These are phyloP conservation scores for Ophion slaviceki DNA, from an alignment of 2,888 invertebrate species.

Conservation along the genomic window DNA sequence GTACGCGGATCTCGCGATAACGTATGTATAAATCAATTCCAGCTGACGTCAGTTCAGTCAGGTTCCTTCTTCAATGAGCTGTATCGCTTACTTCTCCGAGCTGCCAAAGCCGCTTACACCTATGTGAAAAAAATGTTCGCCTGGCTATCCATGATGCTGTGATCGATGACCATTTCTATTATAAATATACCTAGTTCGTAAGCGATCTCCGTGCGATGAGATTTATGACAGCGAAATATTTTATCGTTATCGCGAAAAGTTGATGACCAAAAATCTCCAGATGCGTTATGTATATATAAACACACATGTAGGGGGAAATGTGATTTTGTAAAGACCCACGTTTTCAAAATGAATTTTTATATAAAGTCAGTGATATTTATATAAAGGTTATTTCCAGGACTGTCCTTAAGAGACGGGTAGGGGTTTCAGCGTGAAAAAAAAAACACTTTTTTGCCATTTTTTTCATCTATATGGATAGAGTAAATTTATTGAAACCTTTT, in stretches of 20 bases:
- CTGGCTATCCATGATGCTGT: constrained; percentile 24
- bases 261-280: not conserved
- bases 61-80: constrained; percentile 46
- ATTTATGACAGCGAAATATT: not conserved
- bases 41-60: constrained; percentile 2
- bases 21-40: constrained; percentile 76
- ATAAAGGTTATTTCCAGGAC: not conserved
- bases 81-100: not conserved
- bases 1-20: constrained; percentile 75
- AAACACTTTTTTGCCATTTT: too few species aligned
- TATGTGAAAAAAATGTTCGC: constrained; percentile 16
- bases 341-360: not conserved
- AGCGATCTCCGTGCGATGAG: not conserved
- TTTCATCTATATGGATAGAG: too few species aligned
- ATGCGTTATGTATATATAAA: not conserved
- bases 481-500: too few species aligned
- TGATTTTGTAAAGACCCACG: not conserved
- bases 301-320: not conserved
- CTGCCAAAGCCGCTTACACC: not conserved
- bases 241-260: not conserved
- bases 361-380: not conserved
- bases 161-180: not conserved
- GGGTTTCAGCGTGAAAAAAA: too few species aligned
- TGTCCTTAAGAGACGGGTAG: not conserved
- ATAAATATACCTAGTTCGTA: not conserved